Evolutionary conservation across 2,888 invertebrate genomes (phyloP).

Genomic region (Meteorus colon): DNA sequence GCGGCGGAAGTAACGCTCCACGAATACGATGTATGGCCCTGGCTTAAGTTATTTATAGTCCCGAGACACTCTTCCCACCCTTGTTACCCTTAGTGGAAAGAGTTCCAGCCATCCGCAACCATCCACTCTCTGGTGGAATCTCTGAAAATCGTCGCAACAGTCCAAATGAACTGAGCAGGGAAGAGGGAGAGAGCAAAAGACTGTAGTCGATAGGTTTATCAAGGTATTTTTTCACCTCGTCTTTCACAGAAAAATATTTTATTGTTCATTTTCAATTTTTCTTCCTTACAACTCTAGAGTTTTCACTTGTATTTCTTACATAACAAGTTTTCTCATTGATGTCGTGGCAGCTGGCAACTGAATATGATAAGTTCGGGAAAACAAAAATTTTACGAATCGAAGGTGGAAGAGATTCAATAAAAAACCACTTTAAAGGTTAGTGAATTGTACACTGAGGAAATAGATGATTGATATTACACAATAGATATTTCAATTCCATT

Average conservation of each 20-base stretch:
- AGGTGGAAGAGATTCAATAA: not conserved
- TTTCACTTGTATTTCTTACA: not conserved
- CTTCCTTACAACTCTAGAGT: not conserved
- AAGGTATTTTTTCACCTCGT: not conserved
- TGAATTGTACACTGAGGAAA: no score
- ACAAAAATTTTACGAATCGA: not conserved
- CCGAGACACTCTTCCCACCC: conserved; percentile 47
- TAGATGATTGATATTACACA: no score
- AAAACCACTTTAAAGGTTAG: no score
- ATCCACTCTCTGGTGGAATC: conserved; percentile 38
- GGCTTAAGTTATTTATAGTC: conserved; percentile 60
- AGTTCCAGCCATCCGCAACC: conserved; percentile 38
- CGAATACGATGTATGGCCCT: conserved; percentile 56
- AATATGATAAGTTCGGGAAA: not conserved
- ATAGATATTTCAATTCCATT: no score
- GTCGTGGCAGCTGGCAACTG: not conserved
- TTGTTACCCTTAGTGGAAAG: conserved; percentile 34
- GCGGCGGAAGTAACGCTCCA: conserved; percentile 55
- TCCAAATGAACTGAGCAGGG: not conserved
- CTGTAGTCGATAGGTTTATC: not conserved
- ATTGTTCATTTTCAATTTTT: conserved; percentile 6
- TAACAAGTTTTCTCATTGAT: not conserved
- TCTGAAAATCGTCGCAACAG: conserved; percentile 33
- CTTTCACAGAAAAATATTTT: not conserved
- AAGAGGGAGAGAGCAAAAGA: not conserved